Percentiles rank a stretch among this genome's conserved stretches.
Evolutionary conservation across 2,797 vertebrate species (phyloP).

Genomic region (Phaenicophaeus curvirostris): DNA sequence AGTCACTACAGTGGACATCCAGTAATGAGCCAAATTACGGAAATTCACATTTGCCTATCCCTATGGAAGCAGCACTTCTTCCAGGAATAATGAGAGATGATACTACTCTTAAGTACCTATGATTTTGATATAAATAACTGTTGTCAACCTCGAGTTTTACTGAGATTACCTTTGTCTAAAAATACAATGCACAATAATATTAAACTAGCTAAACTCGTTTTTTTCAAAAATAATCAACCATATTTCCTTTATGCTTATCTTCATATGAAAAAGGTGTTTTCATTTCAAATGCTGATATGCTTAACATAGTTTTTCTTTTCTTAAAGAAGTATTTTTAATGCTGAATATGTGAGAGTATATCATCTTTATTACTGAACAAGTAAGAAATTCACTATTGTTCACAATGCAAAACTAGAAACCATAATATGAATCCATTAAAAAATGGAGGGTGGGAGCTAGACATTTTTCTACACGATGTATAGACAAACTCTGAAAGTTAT

Average conservation of each 20-base stretch:
- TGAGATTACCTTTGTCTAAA: slow-evolving; percentile 3
- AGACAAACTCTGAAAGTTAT: neutral
- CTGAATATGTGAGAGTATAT: neutral
- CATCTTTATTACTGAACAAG: neutral
- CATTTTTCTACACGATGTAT: neutral
- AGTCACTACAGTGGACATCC: neutral
- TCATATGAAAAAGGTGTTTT: neutral
- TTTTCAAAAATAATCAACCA: slow-evolving; percentile 3
- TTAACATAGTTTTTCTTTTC: neutral
- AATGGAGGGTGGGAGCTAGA: neutral
- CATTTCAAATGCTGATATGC: neutral
- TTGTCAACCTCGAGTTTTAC: neutral
- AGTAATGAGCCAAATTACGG: neutral
- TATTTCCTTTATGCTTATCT: neutral
- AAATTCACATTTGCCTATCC: neutral
- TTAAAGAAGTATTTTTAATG: neutral
- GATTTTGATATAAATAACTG: slow-evolving; percentile 1
- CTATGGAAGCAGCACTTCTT: slow-evolving; percentile 12
- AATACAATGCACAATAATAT: neutral
- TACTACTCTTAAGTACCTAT: neutral
- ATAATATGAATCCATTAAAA: neutral
- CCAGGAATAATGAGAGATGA: neutral
- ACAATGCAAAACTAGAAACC: neutral
- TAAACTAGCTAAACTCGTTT: neutral
- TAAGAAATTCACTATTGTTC: neutral